A percentile compares a stretch with the other conserved stretches of the same genome.
These are phyloP conservation scores for Diploptera punctata DNA, from an alignment of 2,888 invertebrate genomes.

Conservation along the genomic window DNA sequence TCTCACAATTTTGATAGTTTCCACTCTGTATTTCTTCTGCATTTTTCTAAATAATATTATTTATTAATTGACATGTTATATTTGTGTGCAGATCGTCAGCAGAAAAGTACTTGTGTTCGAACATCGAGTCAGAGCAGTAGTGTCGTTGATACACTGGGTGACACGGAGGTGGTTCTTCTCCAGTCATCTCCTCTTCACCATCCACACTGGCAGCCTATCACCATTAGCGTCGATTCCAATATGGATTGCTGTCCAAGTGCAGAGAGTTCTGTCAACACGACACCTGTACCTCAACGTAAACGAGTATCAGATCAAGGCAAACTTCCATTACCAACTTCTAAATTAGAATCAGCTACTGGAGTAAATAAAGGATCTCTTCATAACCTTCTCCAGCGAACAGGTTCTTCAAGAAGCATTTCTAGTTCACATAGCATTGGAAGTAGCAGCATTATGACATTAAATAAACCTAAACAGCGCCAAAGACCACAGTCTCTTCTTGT, in stretches of 20 bases:
- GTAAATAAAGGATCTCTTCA: slow-evolving; percentile 10
- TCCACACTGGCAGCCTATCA: slow-evolving; percentile 57
- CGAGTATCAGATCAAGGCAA: background rate
- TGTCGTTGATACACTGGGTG: slow-evolving; percentile 50
- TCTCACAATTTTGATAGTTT: too few species aligned
- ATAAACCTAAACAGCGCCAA: slow-evolving; percentile 12
- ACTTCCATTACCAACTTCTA: slow-evolving; percentile 25
- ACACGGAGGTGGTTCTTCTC: slow-evolving; percentile 61
- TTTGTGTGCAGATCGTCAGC: slow-evolving; percentile 1
- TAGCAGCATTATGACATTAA: background rate
- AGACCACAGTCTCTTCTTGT: slow-evolving; percentile 40
- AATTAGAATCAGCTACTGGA: slow-evolving; percentile 21
- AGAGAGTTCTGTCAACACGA: slow-evolving; percentile 36
- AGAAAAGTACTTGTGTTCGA: slow-evolving; percentile 48
- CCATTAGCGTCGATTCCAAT: slow-evolving; percentile 18
- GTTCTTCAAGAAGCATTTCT: slow-evolving; percentile 27
- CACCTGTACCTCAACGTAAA: slow-evolving; percentile 36
- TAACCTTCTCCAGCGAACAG: slow-evolving; percentile 28
- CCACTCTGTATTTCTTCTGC: too few species aligned
- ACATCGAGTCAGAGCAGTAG: slow-evolving; percentile 54
- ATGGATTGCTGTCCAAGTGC: slow-evolving; percentile 31
- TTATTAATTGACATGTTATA: background rate
- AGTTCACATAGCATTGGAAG: slow-evolving; percentile 1
- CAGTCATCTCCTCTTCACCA: slow-evolving; percentile 61
- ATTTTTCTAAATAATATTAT: too few species aligned